These are phyloP conservation scores for Drosophila melanogaster DNA, from an alignment of 1,140 invertebrate genomes.

Conservation along the genomic window Release_6_plus_ISO1_MT NT_037436.4:15446501-15447000, in stretches of 20 bases:
- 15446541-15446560: conserved; percentile 72
- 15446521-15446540: conserved; percentile 78
- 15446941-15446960: not conserved
- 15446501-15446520: conserved; percentile 82
- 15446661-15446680: conserved; percentile 79
- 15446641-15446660: conserved; percentile 45
- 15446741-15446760: conserved; percentile 75
- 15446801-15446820: conserved; percentile 29
- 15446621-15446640: conserved; percentile 45
- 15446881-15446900: conserved; percentile 71
- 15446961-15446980: not conserved
- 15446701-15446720: conserved; percentile 49
- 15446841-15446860: conserved; percentile 56
- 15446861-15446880: conserved; percentile 53
- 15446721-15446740: conserved; percentile 82
- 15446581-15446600: conserved; percentile 54
- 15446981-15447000: not conserved
- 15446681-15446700: conserved; percentile 7
- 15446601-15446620: conserved; percentile 60
- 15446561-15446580: conserved; percentile 35
- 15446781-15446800: conserved; percentile 30
- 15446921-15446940: conserved; percentile 41
- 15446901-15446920: conserved; percentile 63
- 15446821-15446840: conserved; percentile 70
- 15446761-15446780: conserved; percentile 46